A percentile compares a stretch with the other conserved stretches of the same genome.
Evolutionary conservation across 2,797 vertebrate species (phyloP).

Genomic region (Schizopygopsis malacanthus): DNA sequence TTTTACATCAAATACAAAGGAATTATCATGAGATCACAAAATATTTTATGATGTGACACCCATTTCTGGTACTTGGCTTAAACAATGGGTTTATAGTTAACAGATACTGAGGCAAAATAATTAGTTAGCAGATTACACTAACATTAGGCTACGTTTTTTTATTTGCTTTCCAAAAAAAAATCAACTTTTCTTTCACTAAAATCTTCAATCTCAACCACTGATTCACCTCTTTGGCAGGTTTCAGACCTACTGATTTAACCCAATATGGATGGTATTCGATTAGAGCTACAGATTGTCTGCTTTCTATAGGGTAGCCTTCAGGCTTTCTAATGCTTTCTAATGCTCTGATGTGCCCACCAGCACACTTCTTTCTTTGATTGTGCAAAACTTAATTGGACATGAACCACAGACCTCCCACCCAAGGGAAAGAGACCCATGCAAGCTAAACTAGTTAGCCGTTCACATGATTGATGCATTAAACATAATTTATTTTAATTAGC

Average conservation of each 20-base stretch:
- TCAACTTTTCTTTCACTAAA: background rate
- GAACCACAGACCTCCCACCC: constrained; percentile 45
- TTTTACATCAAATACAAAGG: no score
- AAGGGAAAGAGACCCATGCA: constrained; percentile 44
- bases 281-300: background rate
- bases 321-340: background rate
- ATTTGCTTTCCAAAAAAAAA: background rate
- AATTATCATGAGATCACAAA: no score
- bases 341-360: constrained; percentile 42
- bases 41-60: no score
- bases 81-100: no score
- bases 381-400: constrained; percentile 60
- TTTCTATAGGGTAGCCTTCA: constrained; percentile 35
- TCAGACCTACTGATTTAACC: background rate
- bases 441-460: constrained; percentile 58
- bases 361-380: constrained; percentile 58
- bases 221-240: constrained; percentile 13
- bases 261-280: background rate
- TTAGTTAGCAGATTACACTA: no score
- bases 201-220: constrained; percentile 4
- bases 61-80: no score
- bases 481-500: constrained; percentile 50
- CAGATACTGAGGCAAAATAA: no score
- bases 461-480: constrained; percentile 36
- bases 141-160: background rate